A percentile compares a stretch with the other conserved stretches of the same genome.
These are phyloP conservation scores for Buathra laborator DNA, from an alignment of 2,888 invertebrate species.

Conservation along the genomic window DNA sequence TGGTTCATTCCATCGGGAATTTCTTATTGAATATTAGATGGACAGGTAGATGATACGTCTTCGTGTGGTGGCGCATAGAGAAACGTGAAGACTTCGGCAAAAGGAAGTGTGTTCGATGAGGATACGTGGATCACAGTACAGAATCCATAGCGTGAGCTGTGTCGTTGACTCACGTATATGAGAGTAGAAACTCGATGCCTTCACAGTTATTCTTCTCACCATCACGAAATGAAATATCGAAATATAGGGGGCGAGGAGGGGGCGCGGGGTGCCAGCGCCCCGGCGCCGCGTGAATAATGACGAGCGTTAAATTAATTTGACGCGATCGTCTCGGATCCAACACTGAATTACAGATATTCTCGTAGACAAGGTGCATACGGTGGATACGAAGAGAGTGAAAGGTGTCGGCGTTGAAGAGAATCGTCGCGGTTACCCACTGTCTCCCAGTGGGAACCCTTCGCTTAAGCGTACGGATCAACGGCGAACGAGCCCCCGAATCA, in stretches of 20 bases:
- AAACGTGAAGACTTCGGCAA: background rate
- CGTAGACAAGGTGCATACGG: slow-evolving; percentile 1
- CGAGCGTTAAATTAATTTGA: slow-evolving; percentile 81
- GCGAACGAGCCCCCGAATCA: slow-evolving; percentile 51
- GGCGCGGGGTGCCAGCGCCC: slow-evolving; percentile 28
- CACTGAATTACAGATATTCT: slow-evolving; percentile 78
- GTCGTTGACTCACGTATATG: slow-evolving; percentile 1
- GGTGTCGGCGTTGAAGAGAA: slow-evolving; percentile 73
- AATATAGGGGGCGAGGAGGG: slow-evolving; percentile 42
- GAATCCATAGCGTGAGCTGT: slow-evolving; percentile 2
- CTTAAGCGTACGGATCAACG: slow-evolving; percentile 34
- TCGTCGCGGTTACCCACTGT: slow-evolving; percentile 60
- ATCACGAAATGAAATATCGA: slow-evolving; percentile 63
- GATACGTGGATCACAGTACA: background rate
- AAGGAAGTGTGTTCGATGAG: slow-evolving; percentile 16
- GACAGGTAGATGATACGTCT: slow-evolving; percentile 54
- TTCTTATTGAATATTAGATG: slow-evolving; percentile 53
- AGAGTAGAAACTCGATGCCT: slow-evolving; percentile 51
- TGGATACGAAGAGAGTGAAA: slow-evolving; percentile 62
- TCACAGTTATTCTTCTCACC: slow-evolving; percentile 36
- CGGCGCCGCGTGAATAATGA: slow-evolving; percentile 79
- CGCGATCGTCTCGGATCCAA: slow-evolving; percentile 66
- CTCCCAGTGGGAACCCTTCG: slow-evolving; percentile 68
- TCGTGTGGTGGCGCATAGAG: slow-evolving; percentile 19
- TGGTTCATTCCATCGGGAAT: slow-evolving; percentile 34